Conservation (phyloP, 2,113 vertebrate genomes). For the Labeo catla region DNA sequence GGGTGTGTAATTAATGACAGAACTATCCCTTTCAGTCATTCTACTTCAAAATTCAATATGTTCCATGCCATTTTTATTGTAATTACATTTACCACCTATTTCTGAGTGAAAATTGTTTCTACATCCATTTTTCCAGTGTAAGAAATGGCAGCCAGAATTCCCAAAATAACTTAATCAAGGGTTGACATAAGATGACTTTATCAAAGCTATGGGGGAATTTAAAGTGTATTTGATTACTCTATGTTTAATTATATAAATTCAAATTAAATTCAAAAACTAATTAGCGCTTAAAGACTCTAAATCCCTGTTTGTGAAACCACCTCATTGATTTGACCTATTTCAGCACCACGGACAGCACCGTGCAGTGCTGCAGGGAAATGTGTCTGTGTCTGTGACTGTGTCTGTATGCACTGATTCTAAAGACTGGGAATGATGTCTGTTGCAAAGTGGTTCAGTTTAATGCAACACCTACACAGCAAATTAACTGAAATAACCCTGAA, state of each 20-base stretch:
- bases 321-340: not conserved
- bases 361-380: not conserved
- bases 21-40: no score
- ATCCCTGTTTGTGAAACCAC: not conserved
- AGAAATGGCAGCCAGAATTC: not conserved
- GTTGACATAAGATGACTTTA: not conserved
- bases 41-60: no score
- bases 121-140: not conserved
- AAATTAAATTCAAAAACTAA: not conserved
- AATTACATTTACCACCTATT: not conserved
- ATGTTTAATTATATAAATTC: not conserved
- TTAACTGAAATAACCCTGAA: not conserved
- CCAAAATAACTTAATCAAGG: not conserved
- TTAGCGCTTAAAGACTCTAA: not conserved
- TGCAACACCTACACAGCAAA: constrained; percentile 1
- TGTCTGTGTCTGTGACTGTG: not conserved
- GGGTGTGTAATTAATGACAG: no score
- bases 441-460: not conserved
- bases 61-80: no score
- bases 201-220: not conserved
- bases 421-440: not conserved
- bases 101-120: not conserved
- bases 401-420: not conserved
- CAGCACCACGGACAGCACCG: constrained; percentile 8
- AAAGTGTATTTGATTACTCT: not conserved